Percentiles rank a stretch among this genome's conserved stretches.
Conservation (phyloP, 2,888 invertebrate species). For the Pterobdella sp. region DNA sequence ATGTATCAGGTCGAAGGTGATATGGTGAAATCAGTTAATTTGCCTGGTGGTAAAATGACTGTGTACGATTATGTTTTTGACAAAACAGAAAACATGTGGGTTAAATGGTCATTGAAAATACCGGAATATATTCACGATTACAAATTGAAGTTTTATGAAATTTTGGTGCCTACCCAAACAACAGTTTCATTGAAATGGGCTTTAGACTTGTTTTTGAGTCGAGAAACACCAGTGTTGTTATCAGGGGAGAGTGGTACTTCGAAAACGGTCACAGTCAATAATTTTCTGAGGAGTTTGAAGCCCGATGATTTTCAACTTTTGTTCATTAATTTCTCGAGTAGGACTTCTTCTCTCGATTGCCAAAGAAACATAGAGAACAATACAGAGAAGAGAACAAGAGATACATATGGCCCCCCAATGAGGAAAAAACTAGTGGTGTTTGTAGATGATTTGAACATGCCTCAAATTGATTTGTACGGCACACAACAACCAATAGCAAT, state of each 20-base stretch:
- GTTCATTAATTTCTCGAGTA: slow-evolving; percentile 81
- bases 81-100: slow-evolving; percentile 63
- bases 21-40: slow-evolving; percentile 63
- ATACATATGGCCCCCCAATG: slow-evolving; percentile 77
- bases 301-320: slow-evolving; percentile 61
- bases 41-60: slow-evolving; percentile 65
- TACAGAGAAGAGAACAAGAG: slow-evolving; percentile 80
- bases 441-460: slow-evolving; percentile 92
- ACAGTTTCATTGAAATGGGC: slow-evolving; percentile 71
- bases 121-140: slow-evolving; percentile 68
- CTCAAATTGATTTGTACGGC: slow-evolving; percentile 71
- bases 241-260: slow-evolving; percentile 87
- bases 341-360: slow-evolving; percentile 81
- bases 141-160: slow-evolving; percentile 66
- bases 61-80: slow-evolving; percentile 77
- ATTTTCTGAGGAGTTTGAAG: slow-evolving; percentile 68
- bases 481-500: slow-evolving; percentile 88
- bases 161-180: slow-evolving; percentile 81
- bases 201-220: slow-evolving; percentile 61
- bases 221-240: slow-evolving; percentile 70
- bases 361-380: slow-evolving; percentile 77
- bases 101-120: slow-evolving; percentile 75
- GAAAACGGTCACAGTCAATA: slow-evolving; percentile 78
- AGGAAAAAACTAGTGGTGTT: slow-evolving; percentile 82
- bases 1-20: slow-evolving; percentile 53